Evolutionary conservation across 2,888 invertebrate species (phyloP).

Genomic region (Pilophorus perplexus): DNA sequence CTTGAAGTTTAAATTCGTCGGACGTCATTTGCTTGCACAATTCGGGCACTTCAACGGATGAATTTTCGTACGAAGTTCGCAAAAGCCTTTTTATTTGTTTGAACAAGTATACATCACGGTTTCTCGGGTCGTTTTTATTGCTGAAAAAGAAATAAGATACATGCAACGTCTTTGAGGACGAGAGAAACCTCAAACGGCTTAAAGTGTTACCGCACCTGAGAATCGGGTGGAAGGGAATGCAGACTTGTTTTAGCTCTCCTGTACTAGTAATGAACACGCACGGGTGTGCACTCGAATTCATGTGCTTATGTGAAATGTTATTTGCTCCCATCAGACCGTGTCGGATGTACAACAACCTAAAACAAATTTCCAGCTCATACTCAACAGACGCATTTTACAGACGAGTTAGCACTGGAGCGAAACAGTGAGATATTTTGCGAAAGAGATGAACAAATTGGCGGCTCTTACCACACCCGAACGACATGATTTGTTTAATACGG

Average conservation of each 20-base stretch:
- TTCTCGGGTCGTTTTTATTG: conserved; percentile 77
- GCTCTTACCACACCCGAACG: too few relatives aligned
- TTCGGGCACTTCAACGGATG: conserved; percentile 55
- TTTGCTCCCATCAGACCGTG: conserved; percentile 77
- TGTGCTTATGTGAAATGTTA: conserved; percentile 56
- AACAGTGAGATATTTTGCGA: too few relatives aligned
- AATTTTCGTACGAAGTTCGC: conserved; percentile 56
- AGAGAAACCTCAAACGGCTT: background rate
- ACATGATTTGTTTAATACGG: too few relatives aligned
- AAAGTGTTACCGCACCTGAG: conserved; percentile 56
- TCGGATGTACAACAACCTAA: conserved; percentile 70
- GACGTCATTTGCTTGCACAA: conserved; percentile 67
- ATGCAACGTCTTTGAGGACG: background rate
- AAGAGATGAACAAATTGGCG: too few relatives aligned
- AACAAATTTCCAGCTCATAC: too few relatives aligned
- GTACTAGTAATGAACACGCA: conserved; percentile 81
- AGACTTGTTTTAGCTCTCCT: conserved; percentile 76
- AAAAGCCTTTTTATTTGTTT: conserved; percentile 70
- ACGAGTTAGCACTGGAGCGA: too few relatives aligned
- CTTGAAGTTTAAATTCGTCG: conserved; percentile 67
- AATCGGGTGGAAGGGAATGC: conserved; percentile 87
- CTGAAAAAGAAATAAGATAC: conserved; percentile 14
- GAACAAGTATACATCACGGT: conserved; percentile 82
- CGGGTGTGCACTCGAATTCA: conserved; percentile 63
- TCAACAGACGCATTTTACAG: too few relatives aligned